These are phyloP conservation scores for Gobiocypris rarus DNA, from an alignment of 2,113 vertebrate genomes.

Conservation along the genomic window DNA sequence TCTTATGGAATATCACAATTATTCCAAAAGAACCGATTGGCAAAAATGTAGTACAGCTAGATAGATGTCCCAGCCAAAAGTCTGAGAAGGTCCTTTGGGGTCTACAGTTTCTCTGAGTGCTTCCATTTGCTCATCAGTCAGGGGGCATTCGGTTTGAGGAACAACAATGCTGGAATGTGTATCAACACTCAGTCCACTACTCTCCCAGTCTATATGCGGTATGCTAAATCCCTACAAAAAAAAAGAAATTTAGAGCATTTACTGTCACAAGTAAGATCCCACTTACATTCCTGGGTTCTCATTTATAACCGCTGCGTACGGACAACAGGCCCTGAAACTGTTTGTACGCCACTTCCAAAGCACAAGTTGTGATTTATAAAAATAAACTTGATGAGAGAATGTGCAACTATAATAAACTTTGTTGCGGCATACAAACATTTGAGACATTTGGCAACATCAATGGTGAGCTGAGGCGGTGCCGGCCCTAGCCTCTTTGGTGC, in stretches of 20 bases:
- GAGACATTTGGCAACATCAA: no score
- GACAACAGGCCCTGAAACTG: no score
- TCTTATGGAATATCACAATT: background rate
- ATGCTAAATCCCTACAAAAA: background rate
- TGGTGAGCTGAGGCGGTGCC: no score
- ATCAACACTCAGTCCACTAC: background rate
- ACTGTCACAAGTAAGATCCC: background rate
- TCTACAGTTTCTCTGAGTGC: background rate
- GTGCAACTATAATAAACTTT: no score
- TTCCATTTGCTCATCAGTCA: background rate
- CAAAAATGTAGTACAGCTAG: background rate
- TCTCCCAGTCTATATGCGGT: background rate
- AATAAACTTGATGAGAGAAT: no score
- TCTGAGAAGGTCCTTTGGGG: background rate
- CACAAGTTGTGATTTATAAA: no score
- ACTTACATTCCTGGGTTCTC: background rate
- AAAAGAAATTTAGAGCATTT: background rate
- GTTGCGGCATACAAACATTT: no score
- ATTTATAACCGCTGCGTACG: no score
- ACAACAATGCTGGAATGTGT: background rate
- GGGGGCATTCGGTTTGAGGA: background rate
- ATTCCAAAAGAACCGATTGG: conserved; percentile 7
- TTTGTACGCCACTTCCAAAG: no score
- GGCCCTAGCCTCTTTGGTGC: no score
- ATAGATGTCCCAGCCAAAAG: background rate